phyloP scores from a whole-genome alignment of 2,797 vertebrate species.

The Silurus aristotelis region DNA sequence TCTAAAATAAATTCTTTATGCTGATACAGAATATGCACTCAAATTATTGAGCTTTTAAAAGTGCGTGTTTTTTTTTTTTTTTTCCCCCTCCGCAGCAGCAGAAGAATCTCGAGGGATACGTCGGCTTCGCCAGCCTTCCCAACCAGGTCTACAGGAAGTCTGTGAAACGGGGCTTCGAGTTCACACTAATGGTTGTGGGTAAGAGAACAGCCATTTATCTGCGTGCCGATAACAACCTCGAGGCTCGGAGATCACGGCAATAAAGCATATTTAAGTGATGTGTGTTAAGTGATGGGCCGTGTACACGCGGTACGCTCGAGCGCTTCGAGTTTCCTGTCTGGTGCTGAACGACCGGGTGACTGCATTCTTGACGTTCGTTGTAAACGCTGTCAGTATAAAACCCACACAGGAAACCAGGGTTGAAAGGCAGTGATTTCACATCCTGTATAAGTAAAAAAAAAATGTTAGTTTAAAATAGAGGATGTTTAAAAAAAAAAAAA shows the following conservation, averaged over 20 bases:
- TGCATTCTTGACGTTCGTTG: conserved; percentile 50
- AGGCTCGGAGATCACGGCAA: neutral
- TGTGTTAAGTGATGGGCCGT: neutral
- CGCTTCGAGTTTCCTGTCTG: conserved; percentile 47
- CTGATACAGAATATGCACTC: neutral
- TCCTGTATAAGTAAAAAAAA: conserved; percentile 46
- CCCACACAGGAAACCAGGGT: conserved; percentile 53
- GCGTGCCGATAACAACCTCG: neutral
- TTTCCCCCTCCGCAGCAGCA: conserved; percentile 82
- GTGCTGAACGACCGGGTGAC: conserved; percentile 38
- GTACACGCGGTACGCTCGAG: neutral
- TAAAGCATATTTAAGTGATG: neutral
- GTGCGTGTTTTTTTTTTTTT: conserved; percentile 8
- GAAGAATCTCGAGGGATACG: conserved; percentile 98
- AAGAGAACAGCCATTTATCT: conserved; percentile 62
- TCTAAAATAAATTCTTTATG: neutral
- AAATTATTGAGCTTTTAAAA: neutral
- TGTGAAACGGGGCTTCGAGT: conserved; percentile 98
- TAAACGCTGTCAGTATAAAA: conserved; percentile 46
- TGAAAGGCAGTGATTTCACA: conserved; percentile 59
- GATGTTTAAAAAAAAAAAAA: neutral
- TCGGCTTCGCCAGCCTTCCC: conserved; percentile 98
- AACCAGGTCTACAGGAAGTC: conserved; percentile 99
- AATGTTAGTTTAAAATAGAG: conserved; percentile 22
- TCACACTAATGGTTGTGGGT: conserved; percentile 99